Base-by-base conservation (phyloP, 2,113 vertebrate species). In the Neopipo cinnamomea region DNA sequence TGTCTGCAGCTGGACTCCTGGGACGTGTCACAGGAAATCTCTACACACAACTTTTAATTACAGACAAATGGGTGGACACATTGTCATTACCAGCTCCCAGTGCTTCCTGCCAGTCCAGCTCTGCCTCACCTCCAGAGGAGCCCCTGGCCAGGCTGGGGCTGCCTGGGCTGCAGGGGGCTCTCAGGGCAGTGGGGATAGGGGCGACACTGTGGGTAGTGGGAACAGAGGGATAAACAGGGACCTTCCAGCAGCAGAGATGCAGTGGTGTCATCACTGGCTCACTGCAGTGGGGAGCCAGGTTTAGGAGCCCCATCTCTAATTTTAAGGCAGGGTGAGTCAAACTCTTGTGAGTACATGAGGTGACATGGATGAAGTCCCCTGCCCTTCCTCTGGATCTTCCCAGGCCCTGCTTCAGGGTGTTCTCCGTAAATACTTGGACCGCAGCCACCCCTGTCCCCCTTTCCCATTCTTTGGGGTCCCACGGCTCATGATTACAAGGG, bases 1-100 rank as follows among this genome's bases (percentile, higher is more conserved):
- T 94, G 95, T 85, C 93, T 97, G 96, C 95, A 96, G 92, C 96
- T 96, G 96, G 97, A 96, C 97, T 97, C 97, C 9, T 22, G 97
- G 97, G 97, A 98, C 93, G 7, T 97, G 97, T 97, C 96, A 86
- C 96, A 96, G 97, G 97, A 97, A 98, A 96, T 97, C 95, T 96
- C 95, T 79, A 97, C 96, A 97, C 95, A 95, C 92, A 92, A 95
- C 96, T 98, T 96, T 96, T 97, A 98, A 97, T 98, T 97, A 95
- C 97, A 96, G 97, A 97, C 97, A 97, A 97, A 97, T 72, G 96
- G 84, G 85, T 67, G 96, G 96, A 88, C 96, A 91, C 37, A 23
- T 24, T 39, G 68, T 66, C 71, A 78, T 59, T 46, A 44, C 72
- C 88, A 52, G 88, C 86, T 66, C 82, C 58, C 0, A 0, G 5